phyloP scores from a whole-genome alignment of 2,797 vertebrate genomes.

The Cygnus olor region DNA sequence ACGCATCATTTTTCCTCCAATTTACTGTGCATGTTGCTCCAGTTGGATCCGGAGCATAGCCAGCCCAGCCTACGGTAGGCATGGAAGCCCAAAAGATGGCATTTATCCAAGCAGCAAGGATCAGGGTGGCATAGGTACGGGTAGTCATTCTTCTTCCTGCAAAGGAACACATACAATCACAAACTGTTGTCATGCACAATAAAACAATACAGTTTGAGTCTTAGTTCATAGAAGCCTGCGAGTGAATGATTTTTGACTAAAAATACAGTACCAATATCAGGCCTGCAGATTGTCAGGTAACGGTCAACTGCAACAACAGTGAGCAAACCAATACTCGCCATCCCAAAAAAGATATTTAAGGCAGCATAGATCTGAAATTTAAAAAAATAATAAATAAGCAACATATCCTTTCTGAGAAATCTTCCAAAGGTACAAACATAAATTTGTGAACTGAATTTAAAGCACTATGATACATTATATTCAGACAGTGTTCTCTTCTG shows the following conservation, averaged over 20 bases:
- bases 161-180: slow-evolving; percentile 29
- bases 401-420: background rate
- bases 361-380: slow-evolving; percentile 92
- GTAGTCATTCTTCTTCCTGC: slow-evolving; percentile 90
- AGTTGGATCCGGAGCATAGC: slow-evolving; percentile 94
- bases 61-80: slow-evolving; percentile 92
- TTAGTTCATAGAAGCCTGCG: background rate
- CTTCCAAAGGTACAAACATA: background rate
- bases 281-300: slow-evolving; percentile 91
- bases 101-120: slow-evolving; percentile 92
- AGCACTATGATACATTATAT: background rate
- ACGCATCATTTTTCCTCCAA: slow-evolving; percentile 93
- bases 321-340: slow-evolving; percentile 96
- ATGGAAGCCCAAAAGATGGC: slow-evolving; percentile 94
- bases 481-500: background rate
- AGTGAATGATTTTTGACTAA: background rate
- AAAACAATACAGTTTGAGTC: background rate
- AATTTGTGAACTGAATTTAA: background rate
- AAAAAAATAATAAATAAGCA: background rate
- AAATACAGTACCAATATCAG: slow-evolving; percentile 85
- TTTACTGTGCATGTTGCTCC: slow-evolving; percentile 97
- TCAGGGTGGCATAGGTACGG: slow-evolving; percentile 85
- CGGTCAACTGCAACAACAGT: slow-evolving; percentile 93
- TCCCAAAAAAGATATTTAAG: slow-evolving; percentile 98
- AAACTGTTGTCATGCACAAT: background rate